Percentiles rank a stretch among this genome's conserved stretches.
These are phyloP conservation scores for Zophobas atratus DNA, from an alignment of 1,140 invertebrate genomes.

Conservation along the genomic window DNA sequence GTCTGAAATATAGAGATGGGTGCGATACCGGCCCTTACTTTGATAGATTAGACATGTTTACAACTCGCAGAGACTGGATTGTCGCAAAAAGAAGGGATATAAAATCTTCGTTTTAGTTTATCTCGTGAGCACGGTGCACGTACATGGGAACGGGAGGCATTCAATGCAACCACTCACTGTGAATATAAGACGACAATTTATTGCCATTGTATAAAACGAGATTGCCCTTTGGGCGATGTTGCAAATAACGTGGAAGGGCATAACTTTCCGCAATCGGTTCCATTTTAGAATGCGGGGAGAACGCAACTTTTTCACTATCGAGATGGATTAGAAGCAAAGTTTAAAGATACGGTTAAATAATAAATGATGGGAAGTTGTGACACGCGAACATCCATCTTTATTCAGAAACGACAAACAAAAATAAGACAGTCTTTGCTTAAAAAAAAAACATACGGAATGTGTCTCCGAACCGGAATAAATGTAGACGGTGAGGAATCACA, in stretches of 20 bases:
- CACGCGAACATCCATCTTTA: slow-evolving; percentile 40
- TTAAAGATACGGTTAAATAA: slow-evolving; percentile 28
- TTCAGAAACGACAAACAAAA: slow-evolving; percentile 48
- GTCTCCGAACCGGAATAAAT: slow-evolving; percentile 56
- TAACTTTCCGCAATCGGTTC: not conserved
- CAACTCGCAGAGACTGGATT: slow-evolving; percentile 33
- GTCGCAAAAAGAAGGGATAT: slow-evolving; percentile 38
- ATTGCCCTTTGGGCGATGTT: slow-evolving; percentile 12
- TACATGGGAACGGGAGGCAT: slow-evolving; percentile 2
- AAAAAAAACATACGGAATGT: slow-evolving; percentile 57
- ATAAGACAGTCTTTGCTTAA: slow-evolving; percentile 42
- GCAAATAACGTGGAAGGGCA: not conserved
- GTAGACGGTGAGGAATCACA: slow-evolving; percentile 58
- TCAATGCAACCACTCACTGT: slow-evolving; percentile 32
- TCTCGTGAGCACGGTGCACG: slow-evolving; percentile 22
- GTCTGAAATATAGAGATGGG: slow-evolving; percentile 51
- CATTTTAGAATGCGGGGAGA: slow-evolving; percentile 1
- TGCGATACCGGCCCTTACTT: slow-evolving; percentile 45
- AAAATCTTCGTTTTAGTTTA: slow-evolving; percentile 37
- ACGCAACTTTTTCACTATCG: not conserved
- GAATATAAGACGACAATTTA: slow-evolving; percentile 31
- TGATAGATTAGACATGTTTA: slow-evolving; percentile 55
- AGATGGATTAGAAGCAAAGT: slow-evolving; percentile 21
- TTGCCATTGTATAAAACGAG: slow-evolving; percentile 25
- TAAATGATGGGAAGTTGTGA: slow-evolving; percentile 45